phyloP scores from a whole-genome alignment of 1,140 invertebrate genomes.

The Vollenhovia emeryi region DNA sequence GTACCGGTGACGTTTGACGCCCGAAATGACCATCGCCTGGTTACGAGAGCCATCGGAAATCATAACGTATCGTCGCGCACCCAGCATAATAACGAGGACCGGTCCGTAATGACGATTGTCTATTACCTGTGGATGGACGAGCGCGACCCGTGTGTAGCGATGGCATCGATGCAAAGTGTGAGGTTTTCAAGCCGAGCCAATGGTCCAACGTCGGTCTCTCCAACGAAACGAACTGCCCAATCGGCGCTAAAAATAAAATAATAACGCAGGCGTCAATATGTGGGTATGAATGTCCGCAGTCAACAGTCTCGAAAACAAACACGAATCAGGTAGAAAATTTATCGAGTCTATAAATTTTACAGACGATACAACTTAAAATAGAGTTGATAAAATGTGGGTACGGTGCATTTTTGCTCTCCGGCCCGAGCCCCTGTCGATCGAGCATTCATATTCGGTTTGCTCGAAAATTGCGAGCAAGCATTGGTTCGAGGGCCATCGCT shows the following conservation, averaged over 20 bases:
- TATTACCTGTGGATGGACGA: conserved; percentile 65
- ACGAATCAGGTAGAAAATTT: background rate
- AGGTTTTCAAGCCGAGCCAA: background rate
- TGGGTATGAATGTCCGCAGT: background rate
- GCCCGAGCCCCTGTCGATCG: conserved; percentile 3
- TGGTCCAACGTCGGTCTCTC: background rate
- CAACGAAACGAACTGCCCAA: background rate
- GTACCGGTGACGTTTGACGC: conserved; percentile 52
- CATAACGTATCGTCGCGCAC: conserved; percentile 58
- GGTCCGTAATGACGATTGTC: conserved; percentile 74
- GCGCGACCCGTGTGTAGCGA: background rate
- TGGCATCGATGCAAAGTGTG: conserved; percentile 1
- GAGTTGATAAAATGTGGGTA: conserved; percentile 11
- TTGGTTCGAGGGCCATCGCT: conserved; percentile 51
- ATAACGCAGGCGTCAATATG: background rate
- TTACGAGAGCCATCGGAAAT: conserved; percentile 73
- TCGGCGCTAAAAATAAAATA: background rate
- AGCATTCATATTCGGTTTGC: conserved; percentile 25
- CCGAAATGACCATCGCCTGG: conserved; percentile 25
- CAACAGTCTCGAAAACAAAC: background rate
- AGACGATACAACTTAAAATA: background rate
- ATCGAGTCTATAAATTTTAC: background rate
- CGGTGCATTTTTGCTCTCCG: background rate
- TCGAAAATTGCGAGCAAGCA: conserved; percentile 39
- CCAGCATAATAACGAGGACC: conserved; percentile 71